Conservation (phyloP, 2,888 invertebrate genomes). For the Sphaerophoria rueppellii region DNA sequence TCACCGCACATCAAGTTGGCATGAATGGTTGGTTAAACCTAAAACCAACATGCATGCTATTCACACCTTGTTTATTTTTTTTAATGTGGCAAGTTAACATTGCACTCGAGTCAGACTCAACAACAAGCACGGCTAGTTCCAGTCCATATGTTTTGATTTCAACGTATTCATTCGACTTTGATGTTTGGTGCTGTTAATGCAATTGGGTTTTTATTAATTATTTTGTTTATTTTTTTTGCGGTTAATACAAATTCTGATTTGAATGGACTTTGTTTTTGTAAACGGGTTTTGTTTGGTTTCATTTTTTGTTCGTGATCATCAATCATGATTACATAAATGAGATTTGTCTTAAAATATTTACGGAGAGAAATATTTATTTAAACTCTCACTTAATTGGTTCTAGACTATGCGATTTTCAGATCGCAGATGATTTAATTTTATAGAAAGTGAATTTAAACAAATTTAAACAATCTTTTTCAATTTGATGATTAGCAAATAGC, state of each 20-base stretch:
- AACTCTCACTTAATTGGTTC: conserved; percentile 53
- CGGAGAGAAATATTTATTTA: background rate
- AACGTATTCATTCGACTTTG: conserved; percentile 50
- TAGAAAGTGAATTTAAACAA: conserved; percentile 56
- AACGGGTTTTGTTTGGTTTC: conserved; percentile 61
- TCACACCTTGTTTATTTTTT: conserved; percentile 31
- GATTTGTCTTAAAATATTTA: conserved; percentile 18
- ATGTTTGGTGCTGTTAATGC: conserved; percentile 16
- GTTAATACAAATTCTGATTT: conserved; percentile 21
- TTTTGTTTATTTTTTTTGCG: conserved; percentile 24
- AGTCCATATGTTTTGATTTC: too few species aligned
- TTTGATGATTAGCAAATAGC: too few species aligned
- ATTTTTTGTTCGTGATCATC: conserved; percentile 26
- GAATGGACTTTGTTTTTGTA: conserved; percentile 32
- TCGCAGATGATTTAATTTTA: conserved; percentile 4
- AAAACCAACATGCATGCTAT: conserved; percentile 42
- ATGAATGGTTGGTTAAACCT: conserved; percentile 25
- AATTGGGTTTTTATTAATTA: conserved; percentile 45
- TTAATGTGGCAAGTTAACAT: conserved; percentile 11
- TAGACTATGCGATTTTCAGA: conserved; percentile 3
- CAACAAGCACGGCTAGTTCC: conserved; percentile 13
- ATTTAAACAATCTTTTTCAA: too few species aligned
- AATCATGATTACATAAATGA: background rate
- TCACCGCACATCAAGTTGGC: conserved; percentile 19
- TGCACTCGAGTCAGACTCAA: conserved; percentile 1